These are phyloP conservation scores for Rhegmatorhina hoffmannsi DNA, from an alignment of 2,113 vertebrate genomes.

Conservation along the genomic window DNA sequence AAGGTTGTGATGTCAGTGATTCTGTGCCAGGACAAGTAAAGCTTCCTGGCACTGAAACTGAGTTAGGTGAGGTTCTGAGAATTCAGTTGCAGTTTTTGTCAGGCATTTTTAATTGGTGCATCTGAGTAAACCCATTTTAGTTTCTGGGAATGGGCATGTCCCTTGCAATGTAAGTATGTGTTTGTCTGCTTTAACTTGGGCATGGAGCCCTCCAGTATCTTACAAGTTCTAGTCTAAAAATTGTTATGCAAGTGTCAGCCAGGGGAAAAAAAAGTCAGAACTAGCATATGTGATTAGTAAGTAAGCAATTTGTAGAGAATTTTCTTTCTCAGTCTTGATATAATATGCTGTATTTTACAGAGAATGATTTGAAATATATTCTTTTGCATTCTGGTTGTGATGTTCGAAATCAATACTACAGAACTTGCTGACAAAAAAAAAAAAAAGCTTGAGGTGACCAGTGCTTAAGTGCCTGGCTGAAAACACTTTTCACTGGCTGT, in stretches of 20 bases:
- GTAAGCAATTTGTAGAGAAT: neutral
- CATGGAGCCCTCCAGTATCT: neutral
- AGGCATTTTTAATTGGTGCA: neutral
- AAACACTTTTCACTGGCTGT: neutral
- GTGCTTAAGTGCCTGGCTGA: neutral
- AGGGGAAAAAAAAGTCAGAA: neutral
- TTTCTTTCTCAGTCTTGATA: neutral
- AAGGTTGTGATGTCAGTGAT: neutral
- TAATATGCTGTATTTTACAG: neutral
- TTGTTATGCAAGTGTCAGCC: neutral
- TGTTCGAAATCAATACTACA: neutral
- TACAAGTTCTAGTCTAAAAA: neutral
- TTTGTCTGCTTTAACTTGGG: neutral
- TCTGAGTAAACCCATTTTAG: neutral
- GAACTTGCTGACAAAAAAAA: neutral
- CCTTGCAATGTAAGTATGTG: fast-evolving
- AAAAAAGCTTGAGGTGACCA: neutral
- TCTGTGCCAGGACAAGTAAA: neutral
- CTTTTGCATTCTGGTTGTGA: neutral
- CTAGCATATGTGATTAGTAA: neutral
- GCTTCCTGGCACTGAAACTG: neutral
- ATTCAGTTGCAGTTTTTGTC: neutral
- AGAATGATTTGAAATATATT: neutral
- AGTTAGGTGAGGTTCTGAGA: neutral
- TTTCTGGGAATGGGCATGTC: neutral